Conservation (phyloP, 2,888 invertebrate genomes). For the Melieria omissa region DNA sequence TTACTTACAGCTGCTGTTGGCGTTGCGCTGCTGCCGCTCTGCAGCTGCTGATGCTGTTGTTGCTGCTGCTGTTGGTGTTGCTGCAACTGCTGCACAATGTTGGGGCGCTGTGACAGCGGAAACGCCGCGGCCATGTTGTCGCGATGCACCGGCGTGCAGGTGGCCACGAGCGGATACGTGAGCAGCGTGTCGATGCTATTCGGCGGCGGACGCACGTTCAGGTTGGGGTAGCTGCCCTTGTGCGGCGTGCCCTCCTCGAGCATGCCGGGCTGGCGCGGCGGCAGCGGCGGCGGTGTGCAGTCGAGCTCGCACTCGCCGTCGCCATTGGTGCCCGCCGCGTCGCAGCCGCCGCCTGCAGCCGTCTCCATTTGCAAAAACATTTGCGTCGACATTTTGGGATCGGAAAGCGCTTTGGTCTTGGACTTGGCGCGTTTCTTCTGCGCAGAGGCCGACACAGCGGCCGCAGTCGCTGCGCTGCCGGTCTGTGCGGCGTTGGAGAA, state of each 20-base stretch:
- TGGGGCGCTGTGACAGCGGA: constrained; percentile 65
- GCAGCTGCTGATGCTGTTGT: constrained; percentile 61
- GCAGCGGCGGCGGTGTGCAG: constrained; percentile 70
- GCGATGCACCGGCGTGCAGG: constrained; percentile 65
- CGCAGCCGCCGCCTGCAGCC: constrained; percentile 41
- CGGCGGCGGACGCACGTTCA: constrained; percentile 58
- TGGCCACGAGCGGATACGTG: constrained; percentile 67
- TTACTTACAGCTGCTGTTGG: constrained; percentile 63
- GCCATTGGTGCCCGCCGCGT: constrained; percentile 54
- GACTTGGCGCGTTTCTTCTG: constrained; percentile 58
- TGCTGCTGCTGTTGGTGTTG: constrained; percentile 66
- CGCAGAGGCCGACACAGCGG: constrained; percentile 39
- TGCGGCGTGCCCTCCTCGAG: constrained; percentile 56
- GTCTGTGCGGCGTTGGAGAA: constrained; percentile 42
- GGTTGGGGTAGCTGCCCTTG: constrained; percentile 58
- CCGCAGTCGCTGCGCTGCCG: constrained; percentile 44
- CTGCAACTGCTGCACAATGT: constrained; percentile 66
- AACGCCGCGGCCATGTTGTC: constrained; percentile 66
- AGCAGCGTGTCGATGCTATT: constrained; percentile 65
- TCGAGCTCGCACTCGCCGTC: constrained; percentile 56
- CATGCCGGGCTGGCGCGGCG: constrained; percentile 71
- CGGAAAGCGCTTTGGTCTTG: constrained; percentile 66
- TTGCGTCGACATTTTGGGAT: constrained; percentile 67
- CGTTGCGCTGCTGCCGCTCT: constrained; percentile 42
- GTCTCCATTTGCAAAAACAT: constrained; percentile 67